These are phyloP conservation scores for Tachycineta bicolor DNA, from an alignment of 2,113 vertebrate species.

Conservation along the genomic window DNA sequence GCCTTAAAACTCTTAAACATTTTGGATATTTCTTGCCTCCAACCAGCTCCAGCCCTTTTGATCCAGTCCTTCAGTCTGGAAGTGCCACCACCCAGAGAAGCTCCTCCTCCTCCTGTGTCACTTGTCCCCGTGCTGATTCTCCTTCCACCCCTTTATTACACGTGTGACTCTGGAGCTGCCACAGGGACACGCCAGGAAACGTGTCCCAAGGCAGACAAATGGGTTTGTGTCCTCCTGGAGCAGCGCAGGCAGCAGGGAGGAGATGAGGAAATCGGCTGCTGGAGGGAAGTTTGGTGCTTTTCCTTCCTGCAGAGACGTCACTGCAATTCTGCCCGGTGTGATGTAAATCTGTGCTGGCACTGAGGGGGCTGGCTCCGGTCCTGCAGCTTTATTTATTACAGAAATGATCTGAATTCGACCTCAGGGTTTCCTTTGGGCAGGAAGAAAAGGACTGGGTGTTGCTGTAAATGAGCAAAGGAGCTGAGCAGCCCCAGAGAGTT, in stretches of 20 bases:
- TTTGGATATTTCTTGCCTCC: background rate
- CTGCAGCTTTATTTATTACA: background rate
- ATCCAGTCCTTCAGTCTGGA: background rate
- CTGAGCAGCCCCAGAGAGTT: background rate
- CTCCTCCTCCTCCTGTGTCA: background rate
- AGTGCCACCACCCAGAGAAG: background rate
- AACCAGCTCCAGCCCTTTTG: background rate
- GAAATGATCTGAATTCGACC: background rate
- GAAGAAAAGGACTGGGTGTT: background rate
- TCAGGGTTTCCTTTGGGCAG: background rate
- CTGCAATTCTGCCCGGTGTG: background rate
- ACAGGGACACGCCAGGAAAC: background rate
- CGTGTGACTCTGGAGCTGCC: background rate
- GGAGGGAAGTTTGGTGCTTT: background rate
- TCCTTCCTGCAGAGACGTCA: background rate
- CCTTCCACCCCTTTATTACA: background rate
- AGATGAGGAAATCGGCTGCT: background rate
- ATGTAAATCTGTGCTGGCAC: accelerated
- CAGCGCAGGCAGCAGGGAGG: background rate
- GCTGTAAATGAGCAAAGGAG: background rate
- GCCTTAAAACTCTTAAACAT: background rate
- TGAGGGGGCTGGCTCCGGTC: background rate
- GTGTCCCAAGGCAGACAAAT: background rate
- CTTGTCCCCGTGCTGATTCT: background rate
- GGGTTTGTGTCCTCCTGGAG: background rate